Evolutionary conservation across 2,797 vertebrate species (phyloP).

Genomic region (Glyptemys insculpta): DNA sequence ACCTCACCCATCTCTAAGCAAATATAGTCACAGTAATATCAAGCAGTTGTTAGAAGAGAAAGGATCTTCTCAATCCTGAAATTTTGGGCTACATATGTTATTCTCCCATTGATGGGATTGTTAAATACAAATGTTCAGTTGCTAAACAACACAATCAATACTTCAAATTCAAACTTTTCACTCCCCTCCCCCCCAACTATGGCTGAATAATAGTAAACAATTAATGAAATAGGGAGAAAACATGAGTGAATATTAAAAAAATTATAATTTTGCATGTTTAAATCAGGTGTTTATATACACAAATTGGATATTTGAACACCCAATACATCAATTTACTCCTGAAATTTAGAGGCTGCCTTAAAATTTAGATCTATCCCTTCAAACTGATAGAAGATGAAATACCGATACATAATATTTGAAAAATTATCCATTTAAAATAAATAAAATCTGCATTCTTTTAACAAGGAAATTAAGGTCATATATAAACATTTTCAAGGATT

Average conservation of each 20-base stretch:
- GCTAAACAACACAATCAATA: neutral
- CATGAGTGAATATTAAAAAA: neutral
- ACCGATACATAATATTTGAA: neutral
- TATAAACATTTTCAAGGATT: neutral
- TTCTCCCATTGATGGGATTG: neutral
- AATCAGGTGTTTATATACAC: neutral
- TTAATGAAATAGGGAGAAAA: neutral
- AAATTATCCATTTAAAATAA: neutral
- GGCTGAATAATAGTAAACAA: neutral
- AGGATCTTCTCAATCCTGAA: neutral
- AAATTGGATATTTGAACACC: neutral
- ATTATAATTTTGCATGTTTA: neutral
- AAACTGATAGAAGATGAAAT: neutral
- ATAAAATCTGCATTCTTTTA: neutral
- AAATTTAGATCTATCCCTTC: neutral
- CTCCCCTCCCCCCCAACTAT: neutral
- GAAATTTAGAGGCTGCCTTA: neutral
- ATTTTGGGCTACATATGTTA: neutral
- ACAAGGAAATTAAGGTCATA: neutral
- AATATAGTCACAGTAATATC: neutral
- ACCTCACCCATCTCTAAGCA: neutral
- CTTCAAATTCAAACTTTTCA: neutral
- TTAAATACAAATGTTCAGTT: neutral
- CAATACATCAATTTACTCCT: neutral
- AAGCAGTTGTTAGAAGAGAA: neutral